phyloP scores from a whole-genome alignment of 2,888 invertebrate species.

The Lasioglossum marginatum region DNA sequence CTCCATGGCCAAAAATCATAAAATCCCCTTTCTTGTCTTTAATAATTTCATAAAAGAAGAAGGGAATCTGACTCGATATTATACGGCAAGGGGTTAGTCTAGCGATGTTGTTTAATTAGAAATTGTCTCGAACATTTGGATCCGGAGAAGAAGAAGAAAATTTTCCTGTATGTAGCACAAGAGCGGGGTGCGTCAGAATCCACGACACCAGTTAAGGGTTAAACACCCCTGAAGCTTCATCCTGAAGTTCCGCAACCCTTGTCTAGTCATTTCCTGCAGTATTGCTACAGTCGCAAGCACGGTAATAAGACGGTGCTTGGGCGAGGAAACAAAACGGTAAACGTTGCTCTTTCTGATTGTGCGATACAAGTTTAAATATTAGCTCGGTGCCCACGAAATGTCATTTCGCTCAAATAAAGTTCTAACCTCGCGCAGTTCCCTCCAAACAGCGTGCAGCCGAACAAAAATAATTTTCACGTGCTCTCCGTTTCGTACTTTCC shows the following conservation, averaged over 20 bases:
- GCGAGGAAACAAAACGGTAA: conserved; percentile 1
- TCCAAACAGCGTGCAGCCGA: not conserved
- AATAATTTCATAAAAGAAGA: no score
- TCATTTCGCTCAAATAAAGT: not conserved
- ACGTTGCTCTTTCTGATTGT: not conserved
- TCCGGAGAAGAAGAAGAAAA: not conserved
- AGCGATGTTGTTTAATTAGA: no score
- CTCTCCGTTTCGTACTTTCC: not conserved
- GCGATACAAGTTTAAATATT: not conserved
- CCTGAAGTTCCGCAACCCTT: not conserved
- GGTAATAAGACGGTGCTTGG: not conserved
- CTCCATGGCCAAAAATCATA: no score
- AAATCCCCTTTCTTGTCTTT: no score
- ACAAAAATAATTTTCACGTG: not conserved
- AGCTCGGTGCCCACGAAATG: not conserved
- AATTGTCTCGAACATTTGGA: no score
- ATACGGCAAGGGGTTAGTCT: no score
- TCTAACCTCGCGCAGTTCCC: not conserved
- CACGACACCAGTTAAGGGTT: not conserved
- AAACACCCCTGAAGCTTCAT: not conserved
- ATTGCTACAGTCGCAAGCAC: not conserved
- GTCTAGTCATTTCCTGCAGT: not conserved
- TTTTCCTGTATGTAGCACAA: not conserved
- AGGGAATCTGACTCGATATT: no score
- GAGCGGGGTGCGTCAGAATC: not conserved